Percentiles rank a stretch among this genome's conserved stretches.
phyloP scores from a whole-genome alignment of 2,797 vertebrate species.

The Phataginus tetradactyla region DNA sequence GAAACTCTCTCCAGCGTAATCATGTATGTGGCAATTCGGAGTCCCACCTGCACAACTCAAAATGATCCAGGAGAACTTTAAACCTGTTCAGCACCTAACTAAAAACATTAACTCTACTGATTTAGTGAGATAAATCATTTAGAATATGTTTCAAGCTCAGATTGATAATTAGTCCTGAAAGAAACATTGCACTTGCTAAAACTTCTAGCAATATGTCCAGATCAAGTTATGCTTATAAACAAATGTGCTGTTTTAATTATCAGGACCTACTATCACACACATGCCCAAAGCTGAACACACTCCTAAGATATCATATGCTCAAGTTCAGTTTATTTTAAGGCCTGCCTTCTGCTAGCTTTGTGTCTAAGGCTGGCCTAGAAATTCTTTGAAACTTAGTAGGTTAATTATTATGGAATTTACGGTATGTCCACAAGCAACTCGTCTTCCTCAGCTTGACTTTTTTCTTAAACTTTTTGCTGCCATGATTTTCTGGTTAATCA shows the following conservation, averaged over 20 bases:
- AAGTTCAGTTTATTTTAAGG: slow-evolving; percentile 68
- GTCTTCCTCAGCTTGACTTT: not conserved
- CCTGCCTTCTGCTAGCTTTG: slow-evolving; percentile 53
- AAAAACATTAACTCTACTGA: slow-evolving; percentile 12
- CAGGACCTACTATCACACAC: slow-evolving; percentile 64
- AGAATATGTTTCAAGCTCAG: slow-evolving; percentile 52
- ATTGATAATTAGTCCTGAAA: slow-evolving; percentile 68
- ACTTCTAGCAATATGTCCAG: slow-evolving; percentile 51
- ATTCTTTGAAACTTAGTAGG: slow-evolving; percentile 23
- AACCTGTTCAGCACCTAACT: not conserved
- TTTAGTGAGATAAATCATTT: slow-evolving; percentile 46
- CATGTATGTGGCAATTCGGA: not conserved
- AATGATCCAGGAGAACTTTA: not conserved
- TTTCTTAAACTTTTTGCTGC: slow-evolving; percentile 22
- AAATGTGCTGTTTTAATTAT: slow-evolving; percentile 70
- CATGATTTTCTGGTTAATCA: slow-evolving; percentile 50
- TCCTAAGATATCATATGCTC: slow-evolving; percentile 53
- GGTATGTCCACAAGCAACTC: not conserved
- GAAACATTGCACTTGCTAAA: slow-evolving; percentile 66
- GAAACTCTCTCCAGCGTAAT: not conserved
- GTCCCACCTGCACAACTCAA: not conserved
- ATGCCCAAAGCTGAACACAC: slow-evolving; percentile 68
- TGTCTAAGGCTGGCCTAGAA: slow-evolving; percentile 62
- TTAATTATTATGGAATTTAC: slow-evolving; percentile 13
- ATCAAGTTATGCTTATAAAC: slow-evolving; percentile 72